Conservation (phyloP, 1,140 invertebrate genomes). For the Drosophila saltans region DNA sequence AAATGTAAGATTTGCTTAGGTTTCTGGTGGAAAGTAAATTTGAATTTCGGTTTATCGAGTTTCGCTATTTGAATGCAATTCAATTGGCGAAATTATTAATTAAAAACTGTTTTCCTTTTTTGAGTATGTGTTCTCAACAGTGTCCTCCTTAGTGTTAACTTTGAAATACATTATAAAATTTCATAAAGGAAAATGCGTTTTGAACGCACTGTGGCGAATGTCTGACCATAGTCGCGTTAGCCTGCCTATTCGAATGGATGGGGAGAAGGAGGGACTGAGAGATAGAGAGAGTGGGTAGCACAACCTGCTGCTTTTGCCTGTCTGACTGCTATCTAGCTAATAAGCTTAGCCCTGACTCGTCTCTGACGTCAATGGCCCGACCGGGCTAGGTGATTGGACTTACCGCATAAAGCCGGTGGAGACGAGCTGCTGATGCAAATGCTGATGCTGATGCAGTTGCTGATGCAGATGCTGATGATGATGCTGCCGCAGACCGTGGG, state of each 20-base stretch:
- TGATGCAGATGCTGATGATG: conserved; percentile 75
- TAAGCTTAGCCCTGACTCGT: conserved; percentile 44
- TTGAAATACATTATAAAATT: too few relatives aligned
- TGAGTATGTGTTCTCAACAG: too few relatives aligned
- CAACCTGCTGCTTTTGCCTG: conserved; percentile 19
- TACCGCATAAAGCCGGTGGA: conserved; percentile 76
- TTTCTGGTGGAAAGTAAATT: too few relatives aligned
- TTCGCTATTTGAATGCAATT: too few relatives aligned
- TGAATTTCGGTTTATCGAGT: too few relatives aligned
- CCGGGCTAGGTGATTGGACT: conserved; percentile 64
- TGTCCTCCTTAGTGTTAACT: too few relatives aligned
- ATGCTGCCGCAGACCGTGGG: conserved; percentile 73
- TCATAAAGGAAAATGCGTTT: not conserved
- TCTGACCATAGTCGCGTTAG: too few relatives aligned
- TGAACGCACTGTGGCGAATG: not conserved
- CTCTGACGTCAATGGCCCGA: conserved; percentile 58
- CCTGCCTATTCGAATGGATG: not conserved
- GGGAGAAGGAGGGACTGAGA: not conserved
- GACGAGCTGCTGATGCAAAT: conserved; percentile 59
- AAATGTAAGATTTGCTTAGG: too few relatives aligned
- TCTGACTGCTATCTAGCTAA: conserved; percentile 6
- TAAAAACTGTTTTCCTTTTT: too few relatives aligned
- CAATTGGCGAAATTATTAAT: too few relatives aligned
- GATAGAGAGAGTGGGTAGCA: conserved; percentile 8
- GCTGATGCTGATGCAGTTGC: conserved; percentile 60